Percentiles rank a stretch among this genome's conserved stretches.
These are phyloP conservation scores for Tyria jacobaeae DNA, from an alignment of 2,888 invertebrate species.

Conservation along the genomic window DNA sequence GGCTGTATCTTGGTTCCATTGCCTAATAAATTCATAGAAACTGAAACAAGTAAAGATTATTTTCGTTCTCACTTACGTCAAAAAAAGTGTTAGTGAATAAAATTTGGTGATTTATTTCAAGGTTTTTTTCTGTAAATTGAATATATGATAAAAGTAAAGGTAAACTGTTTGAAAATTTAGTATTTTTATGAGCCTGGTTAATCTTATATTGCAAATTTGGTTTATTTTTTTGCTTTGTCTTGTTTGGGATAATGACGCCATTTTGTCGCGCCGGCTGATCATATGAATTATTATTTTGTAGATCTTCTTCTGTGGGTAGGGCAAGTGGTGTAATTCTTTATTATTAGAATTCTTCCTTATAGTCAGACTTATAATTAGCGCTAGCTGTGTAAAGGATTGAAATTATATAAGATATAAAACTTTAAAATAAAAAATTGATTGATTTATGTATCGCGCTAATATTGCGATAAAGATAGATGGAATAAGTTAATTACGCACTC, in stretches of 20 bases:
- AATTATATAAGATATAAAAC: constrained; percentile 50
- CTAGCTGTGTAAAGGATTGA: constrained; percentile 15
- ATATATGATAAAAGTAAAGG: constrained; percentile 67
- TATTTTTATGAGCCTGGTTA: constrained; percentile 15
- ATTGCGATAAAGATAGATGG: constrained; percentile 31
- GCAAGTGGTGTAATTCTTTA: constrained; percentile 55
- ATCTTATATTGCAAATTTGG: constrained; percentile 23
- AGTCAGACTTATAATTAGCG: constrained; percentile 42
- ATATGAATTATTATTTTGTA: constrained; percentile 73
- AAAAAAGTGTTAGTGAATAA: constrained; percentile 76
- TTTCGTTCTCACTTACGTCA: constrained; percentile 76
- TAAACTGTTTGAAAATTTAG: constrained; percentile 34
- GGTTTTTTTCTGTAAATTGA: constrained; percentile 65
- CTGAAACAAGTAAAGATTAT: constrained; percentile 55
- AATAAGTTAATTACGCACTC: constrained; percentile 29
- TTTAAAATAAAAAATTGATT: constrained; percentile 43
- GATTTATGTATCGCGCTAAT: constrained; percentile 43
- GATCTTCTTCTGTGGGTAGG: constrained; percentile 62
- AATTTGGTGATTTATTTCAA: constrained; percentile 72
- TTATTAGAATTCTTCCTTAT: constrained; percentile 44
- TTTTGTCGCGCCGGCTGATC: constrained; percentile 87
- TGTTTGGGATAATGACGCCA: constrained; percentile 84
- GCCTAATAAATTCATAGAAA: constrained; percentile 38
- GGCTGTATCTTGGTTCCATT: constrained; percentile 44
- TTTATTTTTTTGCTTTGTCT: constrained; percentile 65